phyloP scores from a whole-genome alignment of 1,140 invertebrate species.

The Drosophila littoralis region DNA sequence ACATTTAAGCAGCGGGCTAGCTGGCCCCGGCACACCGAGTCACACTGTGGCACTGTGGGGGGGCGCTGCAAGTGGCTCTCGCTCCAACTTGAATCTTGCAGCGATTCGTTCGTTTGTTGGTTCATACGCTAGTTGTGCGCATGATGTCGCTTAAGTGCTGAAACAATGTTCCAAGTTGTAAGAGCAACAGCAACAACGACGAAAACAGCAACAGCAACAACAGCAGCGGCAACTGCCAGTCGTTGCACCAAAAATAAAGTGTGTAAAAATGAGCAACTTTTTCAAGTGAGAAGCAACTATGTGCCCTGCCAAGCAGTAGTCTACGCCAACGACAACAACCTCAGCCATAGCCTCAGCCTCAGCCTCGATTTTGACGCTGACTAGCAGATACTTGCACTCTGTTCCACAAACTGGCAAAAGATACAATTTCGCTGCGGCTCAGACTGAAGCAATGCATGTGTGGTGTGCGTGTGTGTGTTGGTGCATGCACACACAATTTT shows the following conservation, averaged over 20 bases:
- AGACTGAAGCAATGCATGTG: conserved; percentile 16
- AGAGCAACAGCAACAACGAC: conserved; percentile 64
- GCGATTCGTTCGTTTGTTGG: conserved; percentile 28
- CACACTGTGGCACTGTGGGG: conserved; percentile 49
- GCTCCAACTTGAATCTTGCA: conserved; percentile 29
- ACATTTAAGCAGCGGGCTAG: conserved; percentile 60
- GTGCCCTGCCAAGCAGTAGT: conserved; percentile 45
- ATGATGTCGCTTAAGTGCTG: conserved; percentile 81
- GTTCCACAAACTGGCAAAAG: conserved; percentile 55
- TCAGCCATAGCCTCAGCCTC: conserved; percentile 12
- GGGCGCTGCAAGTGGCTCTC: conserved; percentile 55
- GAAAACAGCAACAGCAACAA: conserved; percentile 57
- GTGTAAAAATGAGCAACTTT: conserved; percentile 82
- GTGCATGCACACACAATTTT: conserved; percentile 49
- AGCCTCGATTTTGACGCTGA: conserved; percentile 24
- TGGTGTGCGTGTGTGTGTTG: conserved; percentile 27
- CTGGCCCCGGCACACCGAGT: conserved; percentile 41
- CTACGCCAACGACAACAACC: conserved; percentile 28
- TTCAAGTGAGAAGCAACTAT: conserved; percentile 82
- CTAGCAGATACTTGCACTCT: conserved; percentile 52
- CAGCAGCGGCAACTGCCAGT: conserved; percentile 44
- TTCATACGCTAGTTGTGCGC: conserved; percentile 59
- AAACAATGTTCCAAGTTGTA: conserved; percentile 82
- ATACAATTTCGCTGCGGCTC: conserved; percentile 61
- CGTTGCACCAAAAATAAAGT: conserved; percentile 79